These are phyloP conservation scores for Teleopsis dalmanni DNA, from an alignment of 1,140 invertebrate species.

Conservation along the genomic window DNA sequence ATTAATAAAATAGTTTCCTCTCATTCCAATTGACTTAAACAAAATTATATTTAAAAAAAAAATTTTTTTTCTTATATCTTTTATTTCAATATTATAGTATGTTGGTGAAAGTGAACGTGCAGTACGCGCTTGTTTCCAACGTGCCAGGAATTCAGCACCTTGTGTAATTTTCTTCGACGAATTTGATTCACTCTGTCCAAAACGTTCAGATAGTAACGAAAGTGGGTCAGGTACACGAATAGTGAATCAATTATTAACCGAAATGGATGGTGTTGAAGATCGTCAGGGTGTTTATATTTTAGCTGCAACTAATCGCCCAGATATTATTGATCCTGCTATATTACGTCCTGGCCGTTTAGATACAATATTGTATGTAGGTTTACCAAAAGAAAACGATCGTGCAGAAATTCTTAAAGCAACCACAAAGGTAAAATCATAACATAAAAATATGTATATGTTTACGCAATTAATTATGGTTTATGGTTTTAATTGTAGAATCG, in stretches of 20 bases:
- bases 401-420: slow-evolving; percentile 82
- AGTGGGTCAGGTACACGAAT: slow-evolving; percentile 68
- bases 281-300: slow-evolving; percentile 88
- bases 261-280: slow-evolving; percentile 95
- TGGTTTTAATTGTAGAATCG: slow-evolving; percentile 53
- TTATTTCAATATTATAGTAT: slow-evolving; percentile 57
- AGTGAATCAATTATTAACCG: slow-evolving; percentile 94
- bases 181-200: slow-evolving; percentile 92
- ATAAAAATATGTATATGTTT: slow-evolving; percentile 1
- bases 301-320: slow-evolving; percentile 93
- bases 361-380: slow-evolving; percentile 87
- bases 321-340: slow-evolving; percentile 95
- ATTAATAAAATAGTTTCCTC: too few relatives aligned
- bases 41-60: not conserved
- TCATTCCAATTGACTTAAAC: too few relatives aligned
- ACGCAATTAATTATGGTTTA: slow-evolving; percentile 7
- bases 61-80: not conserved
- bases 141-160: slow-evolving; percentile 89
- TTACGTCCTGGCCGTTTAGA: slow-evolving; percentile 90
- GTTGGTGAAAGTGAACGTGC: slow-evolving; percentile 98
- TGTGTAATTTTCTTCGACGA: slow-evolving; percentile 99
- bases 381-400: slow-evolving; percentile 73
- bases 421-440: slow-evolving; percentile 67
- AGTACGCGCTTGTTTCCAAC: slow-evolving; percentile 87
- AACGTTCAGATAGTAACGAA: slow-evolving; percentile 68